Conservation (phyloP, 1,140 invertebrate species). For the Drosophila micromelanica region DNA sequence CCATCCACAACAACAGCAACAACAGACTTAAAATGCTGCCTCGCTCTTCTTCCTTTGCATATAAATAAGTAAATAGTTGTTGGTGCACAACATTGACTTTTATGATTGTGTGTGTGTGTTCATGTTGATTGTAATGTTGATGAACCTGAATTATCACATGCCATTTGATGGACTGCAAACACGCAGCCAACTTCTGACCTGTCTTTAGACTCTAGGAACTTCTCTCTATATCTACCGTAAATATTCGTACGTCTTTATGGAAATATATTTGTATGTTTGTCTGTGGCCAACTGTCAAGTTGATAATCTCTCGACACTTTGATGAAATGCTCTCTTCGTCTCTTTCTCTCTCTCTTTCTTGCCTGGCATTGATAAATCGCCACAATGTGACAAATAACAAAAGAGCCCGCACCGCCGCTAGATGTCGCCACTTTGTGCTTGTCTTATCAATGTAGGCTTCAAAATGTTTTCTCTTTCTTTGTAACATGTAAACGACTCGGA, state of each 20-base stretch:
- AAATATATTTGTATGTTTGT: slow-evolving; percentile 27
- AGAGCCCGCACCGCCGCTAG: slow-evolving; percentile 45
- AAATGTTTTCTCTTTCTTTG: slow-evolving; percentile 28
- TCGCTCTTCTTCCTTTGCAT: slow-evolving; percentile 24
- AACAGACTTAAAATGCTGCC: slow-evolving; percentile 25
- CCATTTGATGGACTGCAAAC: slow-evolving; percentile 76
- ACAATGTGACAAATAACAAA: slow-evolving; percentile 79
- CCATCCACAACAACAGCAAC: slow-evolving; percentile 24
- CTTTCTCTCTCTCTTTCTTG: slow-evolving; percentile 28
- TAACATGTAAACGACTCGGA: slow-evolving; percentile 77
- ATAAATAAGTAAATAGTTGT: slow-evolving; percentile 80
- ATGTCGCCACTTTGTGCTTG: slow-evolving; percentile 44
- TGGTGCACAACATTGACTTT: slow-evolving; percentile 69
- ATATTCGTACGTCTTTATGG: slow-evolving; percentile 8
- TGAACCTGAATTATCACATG: slow-evolving; percentile 82
- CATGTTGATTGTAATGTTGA: slow-evolving; percentile 77
- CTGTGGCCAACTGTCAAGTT: slow-evolving; percentile 56
- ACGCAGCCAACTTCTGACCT: slow-evolving; percentile 59
- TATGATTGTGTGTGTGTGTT: slow-evolving; percentile 34
- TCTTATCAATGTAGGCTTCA: slow-evolving; percentile 58
- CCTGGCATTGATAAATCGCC: slow-evolving; percentile 81
- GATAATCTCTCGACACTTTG: slow-evolving; percentile 82
- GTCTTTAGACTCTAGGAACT: slow-evolving; percentile 1
- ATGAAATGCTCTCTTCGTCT: slow-evolving; percentile 60
- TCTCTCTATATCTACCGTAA: slow-evolving; percentile 6